Conservation (phyloP, 2,888 invertebrate genomes). For the Cheilosia soror region DNA sequence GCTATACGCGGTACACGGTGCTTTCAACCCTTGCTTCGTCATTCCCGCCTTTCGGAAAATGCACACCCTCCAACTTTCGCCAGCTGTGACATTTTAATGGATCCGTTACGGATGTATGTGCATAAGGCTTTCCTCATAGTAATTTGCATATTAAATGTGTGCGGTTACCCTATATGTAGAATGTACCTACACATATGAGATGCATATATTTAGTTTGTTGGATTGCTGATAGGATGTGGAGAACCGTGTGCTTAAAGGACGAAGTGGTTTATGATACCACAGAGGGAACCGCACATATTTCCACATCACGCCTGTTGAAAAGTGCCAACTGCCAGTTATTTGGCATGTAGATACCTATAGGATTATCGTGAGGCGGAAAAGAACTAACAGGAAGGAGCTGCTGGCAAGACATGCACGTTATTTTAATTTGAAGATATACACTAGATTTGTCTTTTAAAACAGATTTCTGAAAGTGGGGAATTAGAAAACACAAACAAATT, state of each 20-base stretch:
- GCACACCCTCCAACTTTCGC: conserved; percentile 41
- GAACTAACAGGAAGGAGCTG: conserved; percentile 5
- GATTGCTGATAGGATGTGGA: neutral
- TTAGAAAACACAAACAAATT: too few relatives aligned
- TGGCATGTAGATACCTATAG: conserved; percentile 35
- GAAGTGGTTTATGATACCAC: conserved; percentile 24
- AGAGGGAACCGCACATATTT: conserved; percentile 18
- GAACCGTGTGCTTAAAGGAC: neutral
- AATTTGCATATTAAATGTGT: conserved; percentile 69
- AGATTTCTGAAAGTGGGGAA: too few relatives aligned
- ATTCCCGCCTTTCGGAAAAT: neutral
- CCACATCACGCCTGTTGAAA: conserved; percentile 27
- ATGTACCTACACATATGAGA: conserved; percentile 13
- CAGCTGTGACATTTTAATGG: conserved; percentile 70
- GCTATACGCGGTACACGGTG: neutral
- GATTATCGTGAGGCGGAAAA: neutral
- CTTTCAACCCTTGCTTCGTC: neutral
- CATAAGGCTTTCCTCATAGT: conserved; percentile 43
- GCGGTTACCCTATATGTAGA: conserved; percentile 41
- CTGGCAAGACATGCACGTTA: neutral
- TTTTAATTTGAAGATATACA: conserved; percentile 5
- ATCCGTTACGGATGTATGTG: conserved; percentile 47
- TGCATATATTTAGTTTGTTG: neutral
- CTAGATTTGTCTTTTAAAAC: neutral
- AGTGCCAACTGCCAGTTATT: conserved; percentile 40